Evolutionary conservation across 2,113 vertebrate genomes (phyloP).

Genomic region (Regulus satrapa): DNA sequence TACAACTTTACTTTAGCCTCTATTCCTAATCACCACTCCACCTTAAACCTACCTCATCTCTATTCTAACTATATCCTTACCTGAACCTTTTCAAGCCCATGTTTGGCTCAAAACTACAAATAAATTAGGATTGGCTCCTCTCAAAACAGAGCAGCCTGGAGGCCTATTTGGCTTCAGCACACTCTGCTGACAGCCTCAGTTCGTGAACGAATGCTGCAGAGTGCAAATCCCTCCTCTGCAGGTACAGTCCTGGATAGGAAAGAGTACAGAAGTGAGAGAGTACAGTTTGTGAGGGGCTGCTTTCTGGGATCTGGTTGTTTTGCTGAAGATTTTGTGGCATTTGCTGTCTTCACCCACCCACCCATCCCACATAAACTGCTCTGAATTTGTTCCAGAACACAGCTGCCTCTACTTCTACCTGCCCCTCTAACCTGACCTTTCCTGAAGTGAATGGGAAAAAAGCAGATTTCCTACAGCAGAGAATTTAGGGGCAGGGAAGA

Average conservation of each 20-base stretch:
- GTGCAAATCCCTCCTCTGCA: neutral
- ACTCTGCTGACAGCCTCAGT: neutral
- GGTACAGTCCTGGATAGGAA: neutral
- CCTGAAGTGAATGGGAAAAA: neutral
- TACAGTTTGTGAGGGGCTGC: neutral
- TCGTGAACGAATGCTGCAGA: neutral
- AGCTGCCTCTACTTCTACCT: neutral
- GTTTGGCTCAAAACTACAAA: neutral
- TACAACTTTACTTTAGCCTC: neutral
- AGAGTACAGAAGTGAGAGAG: neutral
- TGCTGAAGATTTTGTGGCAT: neutral
- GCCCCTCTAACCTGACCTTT: neutral
- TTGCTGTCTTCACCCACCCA: neutral
- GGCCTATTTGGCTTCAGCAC: neutral
- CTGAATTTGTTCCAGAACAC: neutral
- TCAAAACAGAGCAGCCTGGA: neutral
- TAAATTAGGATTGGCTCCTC: neutral
- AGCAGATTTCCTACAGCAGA: neutral
- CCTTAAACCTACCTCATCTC: neutral
- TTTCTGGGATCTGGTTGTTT: neutral
- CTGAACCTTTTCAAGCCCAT: neutral
- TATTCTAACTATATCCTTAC: neutral
- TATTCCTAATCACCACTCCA: neutral
- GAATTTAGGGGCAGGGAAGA: neutral
- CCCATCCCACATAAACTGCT: neutral